Base-by-base conservation (phyloP, 37 sponge, comb jelly and placozoan species). In the Oopsacas minuta region DNA sequence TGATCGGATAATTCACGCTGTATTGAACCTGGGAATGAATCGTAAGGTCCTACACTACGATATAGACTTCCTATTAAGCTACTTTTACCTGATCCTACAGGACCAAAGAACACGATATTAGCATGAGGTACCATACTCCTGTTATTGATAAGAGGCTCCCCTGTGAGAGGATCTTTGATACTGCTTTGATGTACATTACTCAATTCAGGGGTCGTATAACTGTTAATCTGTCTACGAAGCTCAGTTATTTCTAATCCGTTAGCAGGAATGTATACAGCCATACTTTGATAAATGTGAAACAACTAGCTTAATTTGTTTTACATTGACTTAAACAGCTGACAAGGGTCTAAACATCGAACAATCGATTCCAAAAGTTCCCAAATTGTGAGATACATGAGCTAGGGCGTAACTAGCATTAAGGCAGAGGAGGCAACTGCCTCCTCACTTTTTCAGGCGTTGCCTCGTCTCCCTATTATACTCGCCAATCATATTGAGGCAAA, bases 61-160 rank as follows among this genome's bases (percentile, higher is more conserved):
- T 37, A 92, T 52, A 95, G 84, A 85, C 93, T 93, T 36, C 96
- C 96, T 23, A 95, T 93, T 38, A 95, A 81, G 25, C 91, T 91
- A 0, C 93, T 93, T 87, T 95, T 95, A 0, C 96, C 96, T 0
- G 96, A 93, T 15, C 96, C 96, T 1, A 85, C 81, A 34, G 96
- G 96, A 39, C 96, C 96, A 53, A 95, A 84, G 84, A 95, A 95
- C 0, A 91, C 92, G 25, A 93, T 90, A 34, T 61, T 61, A 34
- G 75, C 75, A 34, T 61, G 20, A 61, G 75, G 75, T 3, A 61
- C 75, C 1, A 61, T 61, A 3, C 28, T 61, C 20, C 75, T 10
- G 75, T 5, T 61, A 34, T 61, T 61, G 7, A 61, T 12, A 3
- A 61, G 20, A 3, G 75, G 75, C 32, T 61, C 75, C 3, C 75